phyloP scores from a whole-genome alignment of 1,140 invertebrate species.

The Amphibalanus amphitrite region DNA sequence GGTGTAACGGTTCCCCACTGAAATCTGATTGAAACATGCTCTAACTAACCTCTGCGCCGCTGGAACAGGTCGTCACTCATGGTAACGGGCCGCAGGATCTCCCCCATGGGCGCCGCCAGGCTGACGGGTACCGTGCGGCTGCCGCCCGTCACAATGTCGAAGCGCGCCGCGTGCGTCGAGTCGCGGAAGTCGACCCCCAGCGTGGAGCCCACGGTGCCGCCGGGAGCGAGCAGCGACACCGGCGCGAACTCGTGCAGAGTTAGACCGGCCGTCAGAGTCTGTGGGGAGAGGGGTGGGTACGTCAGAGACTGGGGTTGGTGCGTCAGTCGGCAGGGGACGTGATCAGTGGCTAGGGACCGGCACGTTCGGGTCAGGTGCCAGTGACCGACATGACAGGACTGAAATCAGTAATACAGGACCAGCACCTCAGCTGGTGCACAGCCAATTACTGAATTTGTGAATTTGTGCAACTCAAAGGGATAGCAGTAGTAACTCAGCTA shows the following conservation, averaged over 20 bases:
- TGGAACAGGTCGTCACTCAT: slow-evolving; percentile 58
- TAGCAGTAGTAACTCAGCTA: no score
- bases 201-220: slow-evolving; percentile 39
- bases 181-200: slow-evolving; percentile 89
- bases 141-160: slow-evolving; percentile 47
- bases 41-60: slow-evolving; percentile 42
- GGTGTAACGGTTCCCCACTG: background rate
- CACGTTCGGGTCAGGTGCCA: no score
- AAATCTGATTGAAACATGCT: slow-evolving; percentile 14
- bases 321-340: no score
- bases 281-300: background rate
- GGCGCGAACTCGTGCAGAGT: slow-evolving; percentile 64
- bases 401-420: no score
- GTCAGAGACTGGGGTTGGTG: no score
- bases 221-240: slow-evolving; percentile 39
- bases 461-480: no score
- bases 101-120: slow-evolving; percentile 69
- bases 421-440: no score
- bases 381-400: no score
- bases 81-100: slow-evolving; percentile 65
- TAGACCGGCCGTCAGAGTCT: slow-evolving; percentile 52
- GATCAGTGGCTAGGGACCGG: no score
- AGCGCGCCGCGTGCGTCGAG: slow-evolving; percentile 66
- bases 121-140: slow-evolving; percentile 40
- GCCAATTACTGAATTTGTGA: no score